Conservation (phyloP, 2,113 vertebrate genomes). For the Condylura cristata region DNA sequence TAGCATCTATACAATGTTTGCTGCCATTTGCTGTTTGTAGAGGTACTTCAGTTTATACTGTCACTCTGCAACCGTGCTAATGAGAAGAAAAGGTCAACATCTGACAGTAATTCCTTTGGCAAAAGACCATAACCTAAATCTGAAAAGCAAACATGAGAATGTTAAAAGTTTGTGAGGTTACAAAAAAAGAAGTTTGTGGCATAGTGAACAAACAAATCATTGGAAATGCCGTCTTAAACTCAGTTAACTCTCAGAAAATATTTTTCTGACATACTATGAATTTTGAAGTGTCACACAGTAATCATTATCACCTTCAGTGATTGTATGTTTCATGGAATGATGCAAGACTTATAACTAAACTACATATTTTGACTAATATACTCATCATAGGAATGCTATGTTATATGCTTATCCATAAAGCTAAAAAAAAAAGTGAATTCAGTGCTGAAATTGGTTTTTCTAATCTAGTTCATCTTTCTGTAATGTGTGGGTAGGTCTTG, state of each 20-base stretch:
- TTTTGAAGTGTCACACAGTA: neutral
- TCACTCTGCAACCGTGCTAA: neutral
- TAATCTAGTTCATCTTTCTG: neutral
- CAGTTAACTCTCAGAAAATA: conserved; percentile 27
- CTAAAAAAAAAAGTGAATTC: neutral
- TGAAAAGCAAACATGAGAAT: neutral
- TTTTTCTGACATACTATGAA: neutral
- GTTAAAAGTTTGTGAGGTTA: neutral
- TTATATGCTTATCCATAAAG: neutral
- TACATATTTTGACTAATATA: neutral
- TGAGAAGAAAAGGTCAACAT: conserved; percentile 4
- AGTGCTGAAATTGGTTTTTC: neutral
- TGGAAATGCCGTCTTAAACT: neutral
- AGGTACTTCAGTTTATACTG: neutral
- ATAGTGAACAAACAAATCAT: neutral
- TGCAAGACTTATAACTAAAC: neutral
- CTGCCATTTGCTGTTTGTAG: neutral
- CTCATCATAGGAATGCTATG: neutral
- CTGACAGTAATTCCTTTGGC: neutral
- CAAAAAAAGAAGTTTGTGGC: neutral
- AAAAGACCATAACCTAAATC: neutral
- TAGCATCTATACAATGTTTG: neutral
- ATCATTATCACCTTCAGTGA: neutral
- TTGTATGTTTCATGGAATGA: neutral
- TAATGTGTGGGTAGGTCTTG: neutral